Evolutionary conservation across 2,113 vertebrate species (phyloP).

Genomic region (Lagenorhynchus albirostris): DNA sequence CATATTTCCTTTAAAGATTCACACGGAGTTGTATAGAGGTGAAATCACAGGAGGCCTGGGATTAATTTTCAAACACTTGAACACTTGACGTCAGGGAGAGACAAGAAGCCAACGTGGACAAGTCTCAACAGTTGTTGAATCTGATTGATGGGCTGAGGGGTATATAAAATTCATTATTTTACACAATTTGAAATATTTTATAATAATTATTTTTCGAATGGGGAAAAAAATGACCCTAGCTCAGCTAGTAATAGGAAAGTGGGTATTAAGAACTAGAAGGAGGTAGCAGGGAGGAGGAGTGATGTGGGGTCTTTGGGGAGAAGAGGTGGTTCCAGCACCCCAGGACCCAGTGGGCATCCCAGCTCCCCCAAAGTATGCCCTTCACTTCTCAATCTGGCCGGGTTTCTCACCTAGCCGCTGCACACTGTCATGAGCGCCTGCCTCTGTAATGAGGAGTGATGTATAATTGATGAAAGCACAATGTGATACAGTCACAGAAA

Average conservation of each 20-base stretch:
- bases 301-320: not conserved
- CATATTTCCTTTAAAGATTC: not conserved
- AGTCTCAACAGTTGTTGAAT: not conserved
- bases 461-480: conserved; percentile 80
- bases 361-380: not conserved
- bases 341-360: not conserved
- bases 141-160: not conserved
- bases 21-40: not conserved
- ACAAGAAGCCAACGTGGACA: not conserved
- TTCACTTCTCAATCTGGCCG: not conserved
- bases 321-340: not conserved
- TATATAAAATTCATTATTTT: not conserved
- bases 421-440: not conserved
- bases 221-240: not conserved
- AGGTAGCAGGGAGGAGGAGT: not conserved
- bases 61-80: not conserved
- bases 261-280: not conserved
- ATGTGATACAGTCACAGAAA: conserved; percentile 76
- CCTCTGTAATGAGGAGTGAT: conserved; percentile 68
- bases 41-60: not conserved
- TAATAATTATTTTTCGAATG: not conserved
- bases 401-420: not conserved
- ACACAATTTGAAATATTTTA: not conserved
- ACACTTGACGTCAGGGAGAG: not conserved
- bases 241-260: not conserved